Evolutionary conservation across 2,888 invertebrate genomes (phyloP).

Genomic region (Pammene aurita): DNA sequence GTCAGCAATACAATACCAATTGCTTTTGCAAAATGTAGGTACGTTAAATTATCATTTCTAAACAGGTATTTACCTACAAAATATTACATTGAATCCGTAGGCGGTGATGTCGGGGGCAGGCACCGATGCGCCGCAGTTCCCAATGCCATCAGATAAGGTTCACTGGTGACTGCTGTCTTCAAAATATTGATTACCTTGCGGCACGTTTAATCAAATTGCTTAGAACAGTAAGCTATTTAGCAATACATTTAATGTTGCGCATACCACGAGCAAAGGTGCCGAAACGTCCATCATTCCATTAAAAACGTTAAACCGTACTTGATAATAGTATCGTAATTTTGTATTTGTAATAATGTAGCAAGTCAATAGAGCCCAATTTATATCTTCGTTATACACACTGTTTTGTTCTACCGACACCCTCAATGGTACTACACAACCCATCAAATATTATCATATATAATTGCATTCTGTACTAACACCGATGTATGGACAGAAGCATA

Average conservation of each 20-base stretch:
- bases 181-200: conserved; percentile 62
- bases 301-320: background rate
- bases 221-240: conserved; percentile 7
- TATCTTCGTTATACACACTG: conserved; percentile 28
- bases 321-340: conserved; percentile 25
- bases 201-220: conserved; percentile 41
- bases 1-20: conserved; percentile 31
- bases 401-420: conserved; percentile 26
- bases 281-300: conserved; percentile 21
- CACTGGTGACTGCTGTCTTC: conserved; percentile 60
- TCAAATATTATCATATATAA: conserved; percentile 39
- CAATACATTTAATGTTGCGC: conserved; percentile 29
- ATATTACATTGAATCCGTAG: conserved; percentile 57
- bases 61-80: conserved; percentile 49
- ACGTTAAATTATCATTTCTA: conserved; percentile 34
- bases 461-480: conserved; percentile 38
- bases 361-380: conserved; percentile 11
- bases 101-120: conserved; percentile 69
- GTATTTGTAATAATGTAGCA: conserved; percentile 19
- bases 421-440: conserved; percentile 30
- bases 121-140: conserved; percentile 66
- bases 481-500: conserved; percentile 39
- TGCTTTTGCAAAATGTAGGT: conserved; percentile 32
- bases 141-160: conserved; percentile 67
- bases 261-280: conserved; percentile 9